A percentile compares a stretch with the other conserved stretches of the same genome.
These are phyloP conservation scores for Drosophila limbata DNA, from an alignment of 2,888 invertebrate genomes.

Conservation along the genomic window DNA sequence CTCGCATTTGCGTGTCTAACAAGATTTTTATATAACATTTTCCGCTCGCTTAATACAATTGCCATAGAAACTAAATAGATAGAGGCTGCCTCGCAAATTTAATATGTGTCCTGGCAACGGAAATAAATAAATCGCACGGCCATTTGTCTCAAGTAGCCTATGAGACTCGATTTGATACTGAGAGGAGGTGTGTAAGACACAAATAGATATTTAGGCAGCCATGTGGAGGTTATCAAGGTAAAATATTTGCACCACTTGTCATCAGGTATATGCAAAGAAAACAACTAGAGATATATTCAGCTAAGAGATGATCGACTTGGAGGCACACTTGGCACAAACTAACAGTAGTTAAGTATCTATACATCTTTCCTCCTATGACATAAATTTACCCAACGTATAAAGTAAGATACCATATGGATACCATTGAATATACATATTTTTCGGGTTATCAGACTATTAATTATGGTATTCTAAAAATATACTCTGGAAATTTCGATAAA, in stretches of 20 bases:
- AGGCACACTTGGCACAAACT: neutral
- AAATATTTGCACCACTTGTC: constrained; percentile 22
- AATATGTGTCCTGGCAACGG: constrained; percentile 73
- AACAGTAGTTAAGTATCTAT: no score
- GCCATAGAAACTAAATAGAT: constrained; percentile 60
- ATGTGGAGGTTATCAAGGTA: constrained; percentile 18
- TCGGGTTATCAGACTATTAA: neutral
- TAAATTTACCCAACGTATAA: neutral
- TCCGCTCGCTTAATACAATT: constrained; percentile 49
- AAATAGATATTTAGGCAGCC: constrained; percentile 15
- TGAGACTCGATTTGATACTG: constrained; percentile 4
- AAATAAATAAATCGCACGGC: constrained; percentile 59
- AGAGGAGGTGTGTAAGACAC: neutral
- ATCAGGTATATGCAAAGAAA: constrained; percentile 1
- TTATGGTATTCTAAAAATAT: constrained; percentile 19
- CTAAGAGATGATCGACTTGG: neutral
- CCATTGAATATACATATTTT: neutral
- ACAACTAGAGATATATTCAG: neutral
- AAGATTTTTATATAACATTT: constrained; percentile 20
- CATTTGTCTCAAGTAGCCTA: constrained; percentile 63
- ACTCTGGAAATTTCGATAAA: constrained; percentile 5
- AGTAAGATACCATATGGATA: neutral
- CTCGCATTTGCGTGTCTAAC: neutral
- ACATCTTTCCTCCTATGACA: no score
- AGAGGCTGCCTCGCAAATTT: constrained; percentile 41